phyloP scores from a whole-genome alignment of 2,888 invertebrate species.

The Ptilodon capucinus region DNA sequence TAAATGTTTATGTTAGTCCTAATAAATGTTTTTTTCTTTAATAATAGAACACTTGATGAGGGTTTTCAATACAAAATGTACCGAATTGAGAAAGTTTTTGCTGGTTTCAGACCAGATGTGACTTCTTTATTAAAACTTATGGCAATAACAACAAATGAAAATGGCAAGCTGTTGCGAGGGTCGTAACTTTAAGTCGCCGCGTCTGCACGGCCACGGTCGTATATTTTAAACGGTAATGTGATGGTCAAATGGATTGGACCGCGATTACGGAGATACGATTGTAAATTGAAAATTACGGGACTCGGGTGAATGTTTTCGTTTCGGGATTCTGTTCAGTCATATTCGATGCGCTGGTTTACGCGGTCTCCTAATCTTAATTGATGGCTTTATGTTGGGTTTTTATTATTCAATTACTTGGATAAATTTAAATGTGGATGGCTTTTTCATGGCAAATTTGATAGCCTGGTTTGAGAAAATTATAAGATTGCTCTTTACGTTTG shows the following conservation, averaged over 20 bases:
- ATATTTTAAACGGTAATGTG: constrained; percentile 21
- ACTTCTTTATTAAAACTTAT: no score
- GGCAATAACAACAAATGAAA: no score
- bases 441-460: no score
- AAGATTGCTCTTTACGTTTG: no score
- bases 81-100: no score
- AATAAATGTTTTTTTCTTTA: no score
- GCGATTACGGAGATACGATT: constrained; percentile 7
- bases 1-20: no score
- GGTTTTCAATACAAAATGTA: no score
- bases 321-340: neutral
- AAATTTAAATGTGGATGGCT: neutral
- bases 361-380: neutral
- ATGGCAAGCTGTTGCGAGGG: neutral
- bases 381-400: neutral
- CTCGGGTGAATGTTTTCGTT: neutral
- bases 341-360: neutral
- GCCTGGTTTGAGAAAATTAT: no score
- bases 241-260: constrained; percentile 22
- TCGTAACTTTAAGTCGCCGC: neutral
- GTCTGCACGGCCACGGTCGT: neutral
- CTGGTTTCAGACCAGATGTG: no score
- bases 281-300: neutral
- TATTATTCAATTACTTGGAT: neutral
- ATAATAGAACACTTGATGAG: no score